Conservation (phyloP, 2,888 invertebrate genomes). For the Chromoteleia sp. region DNA sequence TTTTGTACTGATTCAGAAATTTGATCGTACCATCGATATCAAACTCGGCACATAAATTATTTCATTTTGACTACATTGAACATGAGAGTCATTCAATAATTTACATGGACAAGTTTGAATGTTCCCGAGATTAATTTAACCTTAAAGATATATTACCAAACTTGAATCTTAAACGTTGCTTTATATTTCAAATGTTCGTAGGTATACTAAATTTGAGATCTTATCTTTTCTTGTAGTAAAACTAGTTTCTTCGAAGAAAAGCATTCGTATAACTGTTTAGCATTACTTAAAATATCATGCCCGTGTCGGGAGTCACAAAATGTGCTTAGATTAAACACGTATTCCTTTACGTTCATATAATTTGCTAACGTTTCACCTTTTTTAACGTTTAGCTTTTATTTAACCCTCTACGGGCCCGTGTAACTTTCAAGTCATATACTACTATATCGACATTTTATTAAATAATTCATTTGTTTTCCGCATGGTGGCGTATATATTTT, state of each 20-base stretch:
- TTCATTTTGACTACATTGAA: slow-evolving; percentile 55
- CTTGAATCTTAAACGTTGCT: slow-evolving; percentile 51
- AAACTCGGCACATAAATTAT: slow-evolving; percentile 60
- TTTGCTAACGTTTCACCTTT: no score
- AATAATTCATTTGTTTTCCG: no score
- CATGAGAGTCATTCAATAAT: slow-evolving; percentile 57
- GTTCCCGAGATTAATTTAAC: slow-evolving; percentile 60
- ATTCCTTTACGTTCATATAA: slow-evolving; percentile 3
- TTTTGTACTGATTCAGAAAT: slow-evolving; percentile 58
- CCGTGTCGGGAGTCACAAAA: slow-evolving; percentile 25
- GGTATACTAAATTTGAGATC: slow-evolving; percentile 58
- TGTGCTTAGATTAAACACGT: slow-evolving; percentile 19
- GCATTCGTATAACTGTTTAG: slow-evolving; percentile 55
- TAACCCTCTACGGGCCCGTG: no score
- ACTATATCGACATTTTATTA: no score
- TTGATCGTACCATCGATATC: slow-evolving; percentile 55
- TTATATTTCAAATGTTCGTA: slow-evolving; percentile 58
- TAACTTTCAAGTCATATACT: no score
- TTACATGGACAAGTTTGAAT: slow-evolving; percentile 66
- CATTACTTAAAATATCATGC: slow-evolving; percentile 43
- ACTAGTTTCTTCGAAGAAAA: slow-evolving; percentile 59
- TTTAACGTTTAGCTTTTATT: no score
- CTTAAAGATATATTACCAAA: slow-evolving; percentile 58
- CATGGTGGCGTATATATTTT: no score
- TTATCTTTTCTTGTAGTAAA: slow-evolving; percentile 62